These are phyloP conservation scores for Amblyornis subalaris DNA, from an alignment of 2,113 vertebrate genomes.

Conservation along the genomic window DNA sequence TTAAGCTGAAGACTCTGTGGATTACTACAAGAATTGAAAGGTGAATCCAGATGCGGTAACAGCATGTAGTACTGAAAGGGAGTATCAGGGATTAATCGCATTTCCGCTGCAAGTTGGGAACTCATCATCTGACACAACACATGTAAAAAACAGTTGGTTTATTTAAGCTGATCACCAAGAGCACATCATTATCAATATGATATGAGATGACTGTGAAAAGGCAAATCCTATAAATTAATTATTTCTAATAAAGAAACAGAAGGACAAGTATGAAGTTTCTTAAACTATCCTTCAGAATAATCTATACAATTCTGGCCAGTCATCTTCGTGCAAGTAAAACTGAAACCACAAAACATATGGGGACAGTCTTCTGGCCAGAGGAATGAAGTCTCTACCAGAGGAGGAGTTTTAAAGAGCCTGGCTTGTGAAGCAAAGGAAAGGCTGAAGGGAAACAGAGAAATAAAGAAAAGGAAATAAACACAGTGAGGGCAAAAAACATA, in stretches of 20 bases:
- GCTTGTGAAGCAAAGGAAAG: background rate
- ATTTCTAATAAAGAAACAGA: background rate
- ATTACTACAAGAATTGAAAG: background rate
- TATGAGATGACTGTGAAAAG: background rate
- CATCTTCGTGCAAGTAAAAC: background rate
- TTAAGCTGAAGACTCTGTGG: background rate
- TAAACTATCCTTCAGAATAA: background rate
- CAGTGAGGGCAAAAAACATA: background rate
- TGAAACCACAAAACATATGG: background rate
- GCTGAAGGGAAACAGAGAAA: background rate
- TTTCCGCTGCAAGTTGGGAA: background rate
- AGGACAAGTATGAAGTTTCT: background rate
- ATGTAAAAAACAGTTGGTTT: background rate
- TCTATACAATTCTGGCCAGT: background rate
- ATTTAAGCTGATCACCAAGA: background rate
- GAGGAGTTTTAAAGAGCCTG: background rate
- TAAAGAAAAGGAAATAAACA: background rate
- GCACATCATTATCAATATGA: background rate
- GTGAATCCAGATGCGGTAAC: background rate
- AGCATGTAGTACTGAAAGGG: background rate
- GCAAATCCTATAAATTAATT: background rate
- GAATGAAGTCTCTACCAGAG: background rate
- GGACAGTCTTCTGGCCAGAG: background rate
- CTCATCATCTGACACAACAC: background rate
- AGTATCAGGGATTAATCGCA: background rate